Conservation (phyloP, 2,888 invertebrate genomes). For the Gastracanthus pulcherrimus region DNA sequence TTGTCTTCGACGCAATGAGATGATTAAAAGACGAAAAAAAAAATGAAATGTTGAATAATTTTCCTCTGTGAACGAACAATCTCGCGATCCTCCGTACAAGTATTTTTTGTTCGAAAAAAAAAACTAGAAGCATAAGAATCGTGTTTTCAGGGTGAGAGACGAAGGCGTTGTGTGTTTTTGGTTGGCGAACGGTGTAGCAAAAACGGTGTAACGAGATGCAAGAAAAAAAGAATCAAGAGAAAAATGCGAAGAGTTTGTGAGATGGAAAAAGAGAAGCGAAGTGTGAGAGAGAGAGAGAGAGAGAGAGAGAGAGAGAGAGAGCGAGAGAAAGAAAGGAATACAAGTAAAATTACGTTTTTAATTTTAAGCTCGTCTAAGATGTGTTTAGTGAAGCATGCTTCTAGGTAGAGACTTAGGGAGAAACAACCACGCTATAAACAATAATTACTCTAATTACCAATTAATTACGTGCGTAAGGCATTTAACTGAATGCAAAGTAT, state of each 20-base stretch:
- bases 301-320: constrained; percentile 23
- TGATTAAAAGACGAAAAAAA: background rate
- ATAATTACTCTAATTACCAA: constrained; percentile 76
- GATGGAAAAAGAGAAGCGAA: background rate
- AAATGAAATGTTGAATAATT: constrained; percentile 30
- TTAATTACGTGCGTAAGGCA: constrained; percentile 76
- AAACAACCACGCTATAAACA: constrained; percentile 74
- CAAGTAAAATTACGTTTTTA: constrained; percentile 73
- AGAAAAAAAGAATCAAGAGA: background rate
- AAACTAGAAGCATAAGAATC: constrained; percentile 49
- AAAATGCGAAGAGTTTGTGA: background rate
- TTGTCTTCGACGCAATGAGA: constrained; percentile 22
- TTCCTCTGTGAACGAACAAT: constrained; percentile 45
- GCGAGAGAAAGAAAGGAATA: too few relatives aligned
- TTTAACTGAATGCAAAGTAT: constrained; percentile 77
- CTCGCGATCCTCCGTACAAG: constrained; percentile 55
- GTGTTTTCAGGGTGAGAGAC: constrained; percentile 19
- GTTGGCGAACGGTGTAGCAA: too few relatives aligned
- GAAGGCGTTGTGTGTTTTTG: constrained; percentile 2
- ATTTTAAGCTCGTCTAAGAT: constrained; percentile 77
- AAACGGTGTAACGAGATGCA: background rate
- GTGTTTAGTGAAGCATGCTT: constrained; percentile 77
- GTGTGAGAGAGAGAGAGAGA: constrained; percentile 32
- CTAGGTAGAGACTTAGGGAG: constrained; percentile 75
- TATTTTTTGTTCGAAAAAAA: constrained; percentile 53